Evolutionary conservation across 1,140 invertebrate genomes (phyloP).

Genomic region (Drosophila mojavensis): DNA sequence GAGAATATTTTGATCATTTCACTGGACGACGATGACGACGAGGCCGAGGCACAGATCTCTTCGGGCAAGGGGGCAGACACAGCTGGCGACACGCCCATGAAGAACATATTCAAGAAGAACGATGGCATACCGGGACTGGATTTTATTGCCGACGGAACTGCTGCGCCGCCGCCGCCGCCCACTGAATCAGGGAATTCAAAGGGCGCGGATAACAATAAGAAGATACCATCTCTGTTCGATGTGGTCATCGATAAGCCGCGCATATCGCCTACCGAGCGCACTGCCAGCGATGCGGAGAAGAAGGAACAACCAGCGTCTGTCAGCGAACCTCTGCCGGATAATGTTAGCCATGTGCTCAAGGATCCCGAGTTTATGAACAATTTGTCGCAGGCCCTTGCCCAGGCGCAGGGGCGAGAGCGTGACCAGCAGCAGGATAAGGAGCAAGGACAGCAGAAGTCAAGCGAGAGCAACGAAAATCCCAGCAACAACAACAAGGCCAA

Average conservation of each 20-base stretch:
- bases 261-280: constrained; percentile 1
- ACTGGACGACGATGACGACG: constrained; percentile 66
- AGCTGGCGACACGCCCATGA: constrained; percentile 46
- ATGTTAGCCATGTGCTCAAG: constrained; percentile 65
- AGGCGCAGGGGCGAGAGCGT: constrained; percentile 57
- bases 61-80: neutral
- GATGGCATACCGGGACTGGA: constrained; percentile 88
- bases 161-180: neutral
- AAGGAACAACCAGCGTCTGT: neutral
- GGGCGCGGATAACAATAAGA: constrained; percentile 29
- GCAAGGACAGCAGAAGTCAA: constrained; percentile 12
- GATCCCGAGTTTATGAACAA: constrained; percentile 72
- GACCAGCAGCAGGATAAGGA: constrained; percentile 13
- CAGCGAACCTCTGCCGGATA: constrained; percentile 33
- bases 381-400: constrained; percentile 67
- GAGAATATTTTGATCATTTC: constrained; percentile 55
- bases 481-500: constrained; percentile 27
- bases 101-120: constrained; percentile 74
- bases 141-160: constrained; percentile 84
- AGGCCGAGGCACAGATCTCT: constrained; percentile 11
- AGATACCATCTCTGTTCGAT: constrained; percentile 63
- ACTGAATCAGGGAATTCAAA: neutral
- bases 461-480: constrained; percentile 16
- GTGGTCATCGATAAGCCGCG: constrained; percentile 41
- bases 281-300: neutral